Percentiles rank a stretch among this genome's conserved stretches.
Evolutionary conservation across 1,140 invertebrate species (phyloP).

Genomic region (Hylaeus volcanicus): DNA sequence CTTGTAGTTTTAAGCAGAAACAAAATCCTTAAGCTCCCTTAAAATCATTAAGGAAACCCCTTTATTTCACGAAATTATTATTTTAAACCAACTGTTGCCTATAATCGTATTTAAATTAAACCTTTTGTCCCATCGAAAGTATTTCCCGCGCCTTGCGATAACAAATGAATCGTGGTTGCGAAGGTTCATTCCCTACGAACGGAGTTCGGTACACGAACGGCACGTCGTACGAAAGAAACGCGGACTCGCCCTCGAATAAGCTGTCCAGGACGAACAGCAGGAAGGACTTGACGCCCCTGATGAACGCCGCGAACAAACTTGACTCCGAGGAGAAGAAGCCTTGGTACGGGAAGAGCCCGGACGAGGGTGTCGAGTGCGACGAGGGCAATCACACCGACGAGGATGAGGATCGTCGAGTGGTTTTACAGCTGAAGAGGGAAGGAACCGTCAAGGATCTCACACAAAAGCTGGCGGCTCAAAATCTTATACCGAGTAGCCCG

Average conservation of each 20-base stretch:
- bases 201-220: conserved; percentile 80
- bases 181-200: conserved; percentile 72
- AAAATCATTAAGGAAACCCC: no score
- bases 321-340: conserved; percentile 84
- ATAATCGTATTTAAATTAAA: no score
- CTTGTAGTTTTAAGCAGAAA: no score
- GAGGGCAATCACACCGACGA: conserved; percentile 80
- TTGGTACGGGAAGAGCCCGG: conserved; percentile 83
- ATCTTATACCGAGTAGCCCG: conserved; percentile 83
- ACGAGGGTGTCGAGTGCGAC: conserved; percentile 79
- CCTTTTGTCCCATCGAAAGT: no score
- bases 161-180: background rate
- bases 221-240: conserved; percentile 70
- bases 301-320: conserved; percentile 83
- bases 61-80: no score
- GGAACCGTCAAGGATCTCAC: conserved; percentile 93
- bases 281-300: conserved; percentile 82
- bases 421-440: conserved; percentile 86
- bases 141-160: no score
- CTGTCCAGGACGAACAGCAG: conserved; percentile 78
- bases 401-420: conserved; percentile 83
- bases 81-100: no score
- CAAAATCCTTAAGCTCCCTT: no score
- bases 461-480: conserved; percentile 89
- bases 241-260: conserved; percentile 76